Evolutionary conservation across 2,888 invertebrate species (phyloP), one percentile per base, ranked within the genome.

Genomic region (Abrostola tripartita): DNA sequence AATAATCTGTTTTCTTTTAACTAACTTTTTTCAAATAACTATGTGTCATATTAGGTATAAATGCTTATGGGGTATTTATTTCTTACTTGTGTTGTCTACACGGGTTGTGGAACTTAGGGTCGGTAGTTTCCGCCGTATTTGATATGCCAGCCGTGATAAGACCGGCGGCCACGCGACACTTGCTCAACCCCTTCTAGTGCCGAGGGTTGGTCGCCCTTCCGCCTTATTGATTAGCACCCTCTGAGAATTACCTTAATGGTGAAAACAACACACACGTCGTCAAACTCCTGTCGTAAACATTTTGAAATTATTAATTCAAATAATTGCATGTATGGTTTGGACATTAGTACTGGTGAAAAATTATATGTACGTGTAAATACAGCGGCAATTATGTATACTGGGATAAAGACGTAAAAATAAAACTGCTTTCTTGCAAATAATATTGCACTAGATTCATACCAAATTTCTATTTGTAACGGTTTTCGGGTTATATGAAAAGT

Each of bases 161-260:
- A 79, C 78, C 76, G 83, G 80, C 85, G 87, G 86, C 92, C 92
- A 92, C 92, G 90, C 93, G 92, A 92, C 92, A 93, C 91, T 90
- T 89, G 86, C 83, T 87, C 89, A 91, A 92, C 93, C 93, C 93
- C 93, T 93, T 92, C 82, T 79, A 88, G 82, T 84, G 82, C 79
- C 77, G 87, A 89, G 91, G 93, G 92, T 89, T 86, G 88, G 85
- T 88, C 88, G 89, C 93, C 92, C 93, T 92, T 90, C 90, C 90
- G 90, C 90, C 90, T 92, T 93, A 94, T 94, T 92, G 94, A 93
- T 94, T 93, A 91, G 84, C 88, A 83, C 89, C 90, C 88, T 87
- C 81, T 81, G 85, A 84, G 86, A 87, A 90, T 90, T 85, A 86
- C 81, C 85, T 81, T 85, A 85, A 87, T 87, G 81, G 79, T 82